Conservation (phyloP, 2,888 invertebrate species). For the Pandemis heparana region DNA sequence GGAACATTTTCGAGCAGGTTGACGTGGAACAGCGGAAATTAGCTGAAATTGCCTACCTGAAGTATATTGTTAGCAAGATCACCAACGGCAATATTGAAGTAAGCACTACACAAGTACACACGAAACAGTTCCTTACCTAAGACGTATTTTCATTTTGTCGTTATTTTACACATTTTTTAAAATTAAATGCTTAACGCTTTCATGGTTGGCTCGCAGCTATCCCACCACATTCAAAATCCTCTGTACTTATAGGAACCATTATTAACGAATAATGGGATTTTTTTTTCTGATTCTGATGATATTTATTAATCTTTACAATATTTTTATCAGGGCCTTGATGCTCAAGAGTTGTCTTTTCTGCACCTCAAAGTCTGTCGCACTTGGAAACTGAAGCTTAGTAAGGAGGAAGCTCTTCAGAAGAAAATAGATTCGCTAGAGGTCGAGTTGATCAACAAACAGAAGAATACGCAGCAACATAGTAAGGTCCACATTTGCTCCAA, state of each 20-base stretch:
- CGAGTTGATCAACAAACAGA: constrained; percentile 79
- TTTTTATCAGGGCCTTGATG: constrained; percentile 69
- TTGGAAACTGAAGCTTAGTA: constrained; percentile 73
- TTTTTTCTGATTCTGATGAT: neutral
- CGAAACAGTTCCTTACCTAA: too few relatives aligned
- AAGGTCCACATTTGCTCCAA: constrained; percentile 42
- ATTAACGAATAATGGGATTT: too few relatives aligned
- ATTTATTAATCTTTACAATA: constrained; percentile 10
- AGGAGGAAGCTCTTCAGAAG: constrained; percentile 76
- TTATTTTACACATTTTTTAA: too few relatives aligned
- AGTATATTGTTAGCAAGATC: constrained; percentile 77
- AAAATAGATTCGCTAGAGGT: constrained; percentile 77
- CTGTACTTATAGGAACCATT: neutral
- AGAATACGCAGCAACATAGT: constrained; percentile 81
- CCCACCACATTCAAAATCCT: neutral
- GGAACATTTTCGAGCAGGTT: constrained; percentile 78
- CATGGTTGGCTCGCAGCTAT: too few relatives aligned
- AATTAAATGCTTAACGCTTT: too few relatives aligned
- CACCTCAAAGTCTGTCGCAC: constrained; percentile 83
- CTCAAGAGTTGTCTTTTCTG: constrained; percentile 83
- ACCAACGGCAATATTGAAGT: constrained; percentile 68
- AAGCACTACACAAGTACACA: constrained; percentile 41
- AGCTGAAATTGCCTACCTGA: constrained; percentile 73
- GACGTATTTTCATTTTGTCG: too few relatives aligned
- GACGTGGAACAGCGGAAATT: constrained; percentile 72